A percentile compares a stretch with the other conserved stretches of the same genome.
phyloP scores from a whole-genome alignment of 2,797 vertebrate species.

The Epinephelus awoara region DNA sequence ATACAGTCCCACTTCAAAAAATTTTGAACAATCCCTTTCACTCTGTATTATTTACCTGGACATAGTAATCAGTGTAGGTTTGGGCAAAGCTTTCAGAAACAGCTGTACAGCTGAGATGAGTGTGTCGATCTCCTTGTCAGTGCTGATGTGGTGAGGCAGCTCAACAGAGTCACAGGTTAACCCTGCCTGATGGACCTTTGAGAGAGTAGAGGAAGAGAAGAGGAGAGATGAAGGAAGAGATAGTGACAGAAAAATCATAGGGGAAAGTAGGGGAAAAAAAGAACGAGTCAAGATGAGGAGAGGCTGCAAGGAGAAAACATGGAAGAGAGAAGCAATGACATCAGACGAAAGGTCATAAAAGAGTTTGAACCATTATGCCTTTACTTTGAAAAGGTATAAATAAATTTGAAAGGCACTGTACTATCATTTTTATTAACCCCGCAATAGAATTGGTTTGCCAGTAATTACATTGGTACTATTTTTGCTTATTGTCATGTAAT shows the following conservation, averaged over 20 bases:
- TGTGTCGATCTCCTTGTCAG: conserved; percentile 89
- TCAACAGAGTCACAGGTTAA: conserved; percentile 95
- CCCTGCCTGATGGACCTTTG: conserved; percentile 96
- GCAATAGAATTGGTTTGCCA: too few species aligned
- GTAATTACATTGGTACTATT: too few species aligned
- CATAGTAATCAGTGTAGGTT: conserved; percentile 93
- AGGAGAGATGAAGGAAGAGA: neutral
- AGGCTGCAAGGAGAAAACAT: neutral
- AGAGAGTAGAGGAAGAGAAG: neutral
- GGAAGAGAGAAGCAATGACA: neutral
- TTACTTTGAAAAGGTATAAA: neutral
- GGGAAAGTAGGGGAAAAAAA: neutral
- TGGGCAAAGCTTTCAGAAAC: conserved; percentile 88
- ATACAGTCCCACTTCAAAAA: too few species aligned
- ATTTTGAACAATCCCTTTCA: neutral
- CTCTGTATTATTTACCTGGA: conserved; percentile 85
- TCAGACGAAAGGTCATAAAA: neutral
- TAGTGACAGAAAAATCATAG: neutral
- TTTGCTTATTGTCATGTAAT: too few species aligned
- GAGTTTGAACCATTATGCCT: neutral
- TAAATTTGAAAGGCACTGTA: neutral
- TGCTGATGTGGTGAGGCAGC: conserved; percentile 96
- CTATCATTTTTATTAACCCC: neutral
- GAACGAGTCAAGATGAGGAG: neutral
- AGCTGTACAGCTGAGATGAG: conserved; percentile 85